phyloP scores from a whole-genome alignment of 1,140 invertebrate genomes.

The Drosophila nikananu region DNA sequence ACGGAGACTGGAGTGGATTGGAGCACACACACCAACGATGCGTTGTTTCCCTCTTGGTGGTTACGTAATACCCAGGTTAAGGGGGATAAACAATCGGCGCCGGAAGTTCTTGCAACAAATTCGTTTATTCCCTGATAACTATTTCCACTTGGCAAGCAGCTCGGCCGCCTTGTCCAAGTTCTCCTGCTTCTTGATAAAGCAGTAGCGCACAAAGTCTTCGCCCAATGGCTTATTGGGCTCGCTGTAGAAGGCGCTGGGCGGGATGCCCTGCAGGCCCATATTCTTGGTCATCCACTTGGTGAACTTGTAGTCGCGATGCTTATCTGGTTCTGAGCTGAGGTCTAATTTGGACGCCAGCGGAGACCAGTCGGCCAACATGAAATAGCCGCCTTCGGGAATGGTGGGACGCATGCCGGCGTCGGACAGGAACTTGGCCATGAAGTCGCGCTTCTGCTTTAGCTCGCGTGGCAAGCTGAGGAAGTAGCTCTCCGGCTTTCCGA shows the following conservation, averaged over 20 bases:
- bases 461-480: conserved; percentile 92
- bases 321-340: conserved; percentile 89
- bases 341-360: conserved; percentile 89
- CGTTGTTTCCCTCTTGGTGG: conserved; percentile 36
- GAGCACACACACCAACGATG: conserved; percentile 52
- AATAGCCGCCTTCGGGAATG: conserved; percentile 98
- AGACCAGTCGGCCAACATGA: conserved; percentile 98
- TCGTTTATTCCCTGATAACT: conserved; percentile 57
- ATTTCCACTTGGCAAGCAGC: conserved; percentile 88
- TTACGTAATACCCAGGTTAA: conserved; percentile 73
- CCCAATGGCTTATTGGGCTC: conserved; percentile 92
- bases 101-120: conserved; percentile 18
- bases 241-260: conserved; percentile 97
- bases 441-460: conserved; percentile 94
- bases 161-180: conserved; percentile 90
- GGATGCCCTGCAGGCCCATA: conserved; percentile 96
- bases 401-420: conserved; percentile 96
- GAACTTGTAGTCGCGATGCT: conserved; percentile 95
- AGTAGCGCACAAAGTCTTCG: conserved; percentile 95
- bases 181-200: conserved; percentile 96
- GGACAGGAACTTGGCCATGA: conserved; percentile 91
- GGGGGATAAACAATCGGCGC: conserved; percentile 17
- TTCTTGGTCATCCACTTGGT: conserved; percentile 98
- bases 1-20: conserved; percentile 71
- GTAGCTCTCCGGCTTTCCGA: conserved; percentile 93